A percentile compares a stretch with the other conserved stretches of the same genome.
These are phyloP conservation scores for Drosophila tani DNA, from an alignment of 1,140 invertebrate species.

Conservation along the genomic window DNA sequence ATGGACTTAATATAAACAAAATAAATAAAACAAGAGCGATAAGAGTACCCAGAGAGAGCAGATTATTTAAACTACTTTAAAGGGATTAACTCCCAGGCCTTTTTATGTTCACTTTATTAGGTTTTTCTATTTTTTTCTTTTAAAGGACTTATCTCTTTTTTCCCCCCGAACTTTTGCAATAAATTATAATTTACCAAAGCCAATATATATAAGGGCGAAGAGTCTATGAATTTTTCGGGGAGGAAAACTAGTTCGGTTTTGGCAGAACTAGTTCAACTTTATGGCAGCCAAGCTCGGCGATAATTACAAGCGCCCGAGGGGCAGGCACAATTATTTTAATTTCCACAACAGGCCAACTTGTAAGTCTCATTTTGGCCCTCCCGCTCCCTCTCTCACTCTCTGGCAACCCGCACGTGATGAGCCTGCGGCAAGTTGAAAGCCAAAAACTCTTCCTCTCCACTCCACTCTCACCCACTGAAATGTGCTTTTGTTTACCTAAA, in stretches of 20 bases:
- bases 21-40: background rate
- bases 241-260: slow-evolving; percentile 6
- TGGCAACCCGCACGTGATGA: slow-evolving; percentile 53
- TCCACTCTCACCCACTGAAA: slow-evolving; percentile 11
- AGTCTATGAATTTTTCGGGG: slow-evolving; percentile 9
- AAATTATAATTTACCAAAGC: slow-evolving; percentile 25
- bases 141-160: background rate
- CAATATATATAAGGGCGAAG: background rate
- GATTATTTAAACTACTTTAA: background rate
- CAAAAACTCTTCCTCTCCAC: slow-evolving; percentile 29
- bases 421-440: slow-evolving; percentile 61
- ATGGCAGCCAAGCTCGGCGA: slow-evolving; percentile 13
- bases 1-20: background rate
- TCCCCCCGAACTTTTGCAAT: background rate
- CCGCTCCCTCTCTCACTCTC: background rate
- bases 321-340: slow-evolving; percentile 46
- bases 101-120: background rate
- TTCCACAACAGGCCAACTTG: slow-evolving; percentile 43
- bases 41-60: too few relatives aligned
- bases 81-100: background rate
- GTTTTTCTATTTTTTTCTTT: background rate
- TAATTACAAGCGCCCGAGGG: slow-evolving; percentile 46
- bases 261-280: slow-evolving; percentile 30
- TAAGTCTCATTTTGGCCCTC: slow-evolving; percentile 17
- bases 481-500: slow-evolving; percentile 79